These are phyloP conservation scores for Gibbula magus DNA, from an alignment of 2,888 invertebrate species.

Conservation along the genomic window DNA sequence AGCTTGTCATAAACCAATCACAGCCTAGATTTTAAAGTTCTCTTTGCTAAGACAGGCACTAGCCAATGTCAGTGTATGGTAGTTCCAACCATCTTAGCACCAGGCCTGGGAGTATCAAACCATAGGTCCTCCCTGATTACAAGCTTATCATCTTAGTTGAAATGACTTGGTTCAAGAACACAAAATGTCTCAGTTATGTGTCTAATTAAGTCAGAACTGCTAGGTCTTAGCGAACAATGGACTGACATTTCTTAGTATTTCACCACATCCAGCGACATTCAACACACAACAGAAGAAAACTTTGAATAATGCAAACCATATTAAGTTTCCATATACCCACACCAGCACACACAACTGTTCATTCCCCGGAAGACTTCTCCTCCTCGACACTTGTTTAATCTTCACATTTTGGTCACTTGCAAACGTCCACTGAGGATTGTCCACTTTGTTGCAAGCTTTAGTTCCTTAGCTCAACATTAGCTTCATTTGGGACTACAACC, in stretches of 20 bases:
- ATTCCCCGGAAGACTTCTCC: background rate
- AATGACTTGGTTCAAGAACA: no score
- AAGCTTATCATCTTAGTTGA: no score
- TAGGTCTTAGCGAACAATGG: background rate
- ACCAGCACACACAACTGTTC: background rate
- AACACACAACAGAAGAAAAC: background rate
- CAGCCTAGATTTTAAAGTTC: no score
- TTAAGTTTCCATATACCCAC: conserved; percentile 5
- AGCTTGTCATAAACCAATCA: no score
- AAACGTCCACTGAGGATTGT: background rate
- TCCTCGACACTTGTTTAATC: conserved; percentile 12
- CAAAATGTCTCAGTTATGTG: no score
- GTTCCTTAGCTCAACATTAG: background rate
- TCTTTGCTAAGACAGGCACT: no score
- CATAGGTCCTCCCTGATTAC: no score
- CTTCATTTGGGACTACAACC: background rate
- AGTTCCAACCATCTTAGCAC: no score
- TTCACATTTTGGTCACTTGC: conserved; percentile 8
- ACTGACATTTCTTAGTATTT: conserved; percentile 8
- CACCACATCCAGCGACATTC: background rate
- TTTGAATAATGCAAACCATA: background rate
- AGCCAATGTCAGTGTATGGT: no score
- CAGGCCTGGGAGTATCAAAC: no score
- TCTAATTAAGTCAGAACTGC: no score
- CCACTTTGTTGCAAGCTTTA: background rate